Base-by-base conservation (phyloP, 2,113 vertebrate species). In the Pipra filicauda region DNA sequence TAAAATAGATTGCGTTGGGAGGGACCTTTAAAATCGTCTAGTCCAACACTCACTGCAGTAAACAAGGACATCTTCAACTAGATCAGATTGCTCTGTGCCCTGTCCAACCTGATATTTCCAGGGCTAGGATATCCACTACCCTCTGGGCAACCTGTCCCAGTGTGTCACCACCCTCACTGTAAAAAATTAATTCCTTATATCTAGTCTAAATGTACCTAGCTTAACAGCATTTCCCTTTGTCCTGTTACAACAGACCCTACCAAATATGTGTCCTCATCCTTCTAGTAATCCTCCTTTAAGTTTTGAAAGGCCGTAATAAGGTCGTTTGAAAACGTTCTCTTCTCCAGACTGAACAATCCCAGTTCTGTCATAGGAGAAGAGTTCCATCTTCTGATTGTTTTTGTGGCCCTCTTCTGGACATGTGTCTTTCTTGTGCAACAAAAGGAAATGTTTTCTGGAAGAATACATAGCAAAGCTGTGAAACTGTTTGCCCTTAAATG, bases 211-310 rank as follows among this genome's bases (percentile, higher is more conserved):
- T 51, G 23, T 37, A n/a, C 11, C 9, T 23, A 39, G 8, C 37
- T 39, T 67, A 27, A 66, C 52, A 35, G 17, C 4, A 22, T 55
- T 43, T 33, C 1, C 2, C 8, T 16, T n/a, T 49, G 15, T 44
- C 6, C 16, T 55, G 1, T n/a, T 8, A 2, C 66, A 57, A 51
- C 2, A 46, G 28, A 18, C 7, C 3, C 11, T 41, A 2, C 11
- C 57, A 57, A 46, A 52, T 52, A 7, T 31, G 17, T 12, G 6
- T 31, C 6, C 5, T 20, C 7, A 14, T 37, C 15, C 33, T 51
- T 83, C 9, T 24, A 14, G 12, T 10, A 73, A 44, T 4, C 6
- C 7, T 20, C 7, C 8, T 33, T 69, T 27, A 48, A 31, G 8
- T 28, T 55, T 2, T 52, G 30, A 39, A 41, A 69, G 11, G 8